Conservation (phyloP, 2,113 vertebrate species). For the Eublepharis macularius region DNA sequence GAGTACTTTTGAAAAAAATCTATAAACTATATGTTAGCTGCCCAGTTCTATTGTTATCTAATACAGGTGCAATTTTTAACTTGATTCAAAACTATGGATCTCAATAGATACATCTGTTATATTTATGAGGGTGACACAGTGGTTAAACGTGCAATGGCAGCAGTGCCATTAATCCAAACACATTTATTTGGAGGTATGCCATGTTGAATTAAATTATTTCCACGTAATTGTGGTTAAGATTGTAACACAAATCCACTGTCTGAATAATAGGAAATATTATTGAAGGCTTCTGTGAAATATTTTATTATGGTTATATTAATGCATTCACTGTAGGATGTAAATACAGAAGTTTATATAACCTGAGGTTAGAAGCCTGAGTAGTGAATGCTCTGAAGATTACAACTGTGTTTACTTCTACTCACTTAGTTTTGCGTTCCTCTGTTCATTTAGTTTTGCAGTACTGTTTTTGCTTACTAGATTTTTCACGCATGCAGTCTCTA, state of each 20-base stretch:
- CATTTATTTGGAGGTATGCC: not conserved
- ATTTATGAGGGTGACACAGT: not conserved
- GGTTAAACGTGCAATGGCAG: not conserved
- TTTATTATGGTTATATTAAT: not conserved
- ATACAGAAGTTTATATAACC: too few species aligned
- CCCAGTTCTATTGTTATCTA: not conserved
- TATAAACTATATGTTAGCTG: rapidly evolving
- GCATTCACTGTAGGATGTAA: too few species aligned
- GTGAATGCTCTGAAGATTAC: not conserved
- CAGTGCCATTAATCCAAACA: not conserved
- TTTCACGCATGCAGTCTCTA: not conserved
- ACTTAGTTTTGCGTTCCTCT: not conserved
- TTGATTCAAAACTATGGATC: not conserved
- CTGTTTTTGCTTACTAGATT: not conserved
- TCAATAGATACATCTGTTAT: not conserved
- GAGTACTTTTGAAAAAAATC: not conserved
- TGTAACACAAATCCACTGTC: not conserved
- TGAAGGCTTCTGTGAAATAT: not conserved
- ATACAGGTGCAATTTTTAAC: not conserved
- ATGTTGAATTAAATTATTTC: not conserved
- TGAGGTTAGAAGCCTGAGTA: not conserved
- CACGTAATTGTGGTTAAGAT: not conserved
- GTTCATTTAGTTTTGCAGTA: not conserved
- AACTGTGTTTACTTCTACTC: not conserved
- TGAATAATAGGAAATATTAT: not conserved